These are phyloP conservation scores for Fregata magnificens DNA, from an alignment of 2,113 vertebrate genomes.

Conservation along the genomic window DNA sequence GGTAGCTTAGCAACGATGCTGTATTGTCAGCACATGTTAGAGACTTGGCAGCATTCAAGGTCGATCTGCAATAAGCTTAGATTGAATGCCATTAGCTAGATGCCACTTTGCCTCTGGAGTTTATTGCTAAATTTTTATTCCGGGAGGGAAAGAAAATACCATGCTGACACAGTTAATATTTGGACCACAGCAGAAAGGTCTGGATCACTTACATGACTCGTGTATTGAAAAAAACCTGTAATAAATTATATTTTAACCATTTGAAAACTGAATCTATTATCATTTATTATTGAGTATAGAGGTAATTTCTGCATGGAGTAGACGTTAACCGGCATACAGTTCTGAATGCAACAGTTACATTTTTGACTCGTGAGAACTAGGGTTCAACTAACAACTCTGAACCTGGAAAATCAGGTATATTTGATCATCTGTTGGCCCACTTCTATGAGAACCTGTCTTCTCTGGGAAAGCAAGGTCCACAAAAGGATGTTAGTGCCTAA, in stretches of 20 bases:
- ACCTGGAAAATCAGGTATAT: neutral
- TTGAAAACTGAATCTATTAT: neutral
- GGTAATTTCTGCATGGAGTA: neutral
- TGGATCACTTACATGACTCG: neutral
- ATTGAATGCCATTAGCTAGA: constrained; percentile 59
- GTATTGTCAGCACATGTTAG: constrained; percentile 49
- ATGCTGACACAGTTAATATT: constrained; percentile 13
- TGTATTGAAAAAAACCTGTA: neutral
- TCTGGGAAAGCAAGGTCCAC: neutral
- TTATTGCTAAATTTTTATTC: constrained; percentile 48
- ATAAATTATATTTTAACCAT: neutral
- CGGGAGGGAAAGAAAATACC: neutral
- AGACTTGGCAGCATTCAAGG: constrained; percentile 69
- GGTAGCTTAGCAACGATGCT: constrained; percentile 76
- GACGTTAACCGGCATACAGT: neutral
- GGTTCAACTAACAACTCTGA: neutral
- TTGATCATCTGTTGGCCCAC: neutral
- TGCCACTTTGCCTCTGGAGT: constrained; percentile 51
- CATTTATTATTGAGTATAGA: neutral
- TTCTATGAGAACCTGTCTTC: neutral
- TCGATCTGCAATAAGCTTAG: constrained; percentile 52
- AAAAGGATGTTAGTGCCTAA: neutral
- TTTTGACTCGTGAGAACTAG: neutral
- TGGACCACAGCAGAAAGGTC: neutral
- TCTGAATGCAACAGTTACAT: neutral